Base-by-base conservation (phyloP, 2,113 vertebrate genomes). In the Porphyrio hochstetteri region DNA sequence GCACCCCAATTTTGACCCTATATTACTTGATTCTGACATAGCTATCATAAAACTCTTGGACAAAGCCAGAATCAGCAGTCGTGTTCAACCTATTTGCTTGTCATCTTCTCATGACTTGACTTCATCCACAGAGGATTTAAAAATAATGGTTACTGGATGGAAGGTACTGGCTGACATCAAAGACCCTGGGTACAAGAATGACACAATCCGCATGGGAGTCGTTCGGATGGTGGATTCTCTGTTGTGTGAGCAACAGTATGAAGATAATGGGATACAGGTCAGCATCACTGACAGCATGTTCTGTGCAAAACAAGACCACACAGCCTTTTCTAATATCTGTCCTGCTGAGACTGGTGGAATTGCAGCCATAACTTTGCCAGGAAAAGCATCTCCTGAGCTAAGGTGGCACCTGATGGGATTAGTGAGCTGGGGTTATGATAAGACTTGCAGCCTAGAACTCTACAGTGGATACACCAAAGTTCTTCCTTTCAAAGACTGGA, bases 201-300 rank as follows among this genome's bases (percentile, higher is more conserved):
- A 99, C 91, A 98, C 94, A 5, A 98, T 98, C 35, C 98, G 98
- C 68, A 99, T 98, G 2, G 99, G 99, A 59, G 64, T 95, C 3
- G 98, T 99, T 91, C 97, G 95, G 67, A 98, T 99, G 33, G 98
- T 98, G 33, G 99, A 99, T 90, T 97, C 99, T 0, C 97, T 99
- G 64, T 94, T 98, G 40, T 99, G 99, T 71, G 99, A 99, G 97
- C 98, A 98, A 74, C 99, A 99, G 97, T 99, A 99, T 3, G 99
- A 99, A 59, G 98, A 98, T 6, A 98, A 98, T 0, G 99, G 98
- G 3, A 97, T 99, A 92, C 98, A 98, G 3, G 98, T 99, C 92
- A 99, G 99, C 36, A 97, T 99, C 87, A 99, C 99, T 2, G 99
- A 99, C 93, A 99, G 98, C 94, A 99, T 99, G 99, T 98, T 99